Percentiles rank a stretch among this genome's conserved stretches.
phyloP scores from a whole-genome alignment of 1,140 invertebrate genomes.

The Orussus abietinus region DNA sequence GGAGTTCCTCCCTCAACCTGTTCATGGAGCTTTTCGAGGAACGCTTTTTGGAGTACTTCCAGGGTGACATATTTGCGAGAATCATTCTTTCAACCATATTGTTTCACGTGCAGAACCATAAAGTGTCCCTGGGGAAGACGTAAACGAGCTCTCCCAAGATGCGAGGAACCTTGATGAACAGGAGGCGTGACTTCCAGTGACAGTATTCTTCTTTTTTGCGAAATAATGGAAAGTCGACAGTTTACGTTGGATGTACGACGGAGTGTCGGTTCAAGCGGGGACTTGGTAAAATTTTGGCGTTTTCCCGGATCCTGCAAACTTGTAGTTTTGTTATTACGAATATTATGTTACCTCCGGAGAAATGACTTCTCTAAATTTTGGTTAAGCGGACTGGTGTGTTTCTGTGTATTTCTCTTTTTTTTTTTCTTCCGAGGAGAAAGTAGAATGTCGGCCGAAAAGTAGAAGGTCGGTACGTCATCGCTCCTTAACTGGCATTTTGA shows the following conservation, averaged over 20 bases:
- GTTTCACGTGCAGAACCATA: neutral
- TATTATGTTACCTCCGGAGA: too few species aligned
- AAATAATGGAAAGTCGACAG: neutral
- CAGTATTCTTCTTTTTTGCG: neutral
- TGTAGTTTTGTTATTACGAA: neutral
- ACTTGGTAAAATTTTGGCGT: too few species aligned
- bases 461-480: too few species aligned
- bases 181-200: too few species aligned
- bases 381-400: too few species aligned
- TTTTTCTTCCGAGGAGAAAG: too few species aligned
- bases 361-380: too few species aligned
- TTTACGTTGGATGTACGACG: neutral
- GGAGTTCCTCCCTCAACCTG: slow-evolving; percentile 25
- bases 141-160: neutral
- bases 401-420: too few species aligned
- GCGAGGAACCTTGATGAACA: too few species aligned
- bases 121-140: neutral
- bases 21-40: neutral
- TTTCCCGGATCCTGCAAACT: neutral
- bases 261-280: too few species aligned
- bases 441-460: too few species aligned
- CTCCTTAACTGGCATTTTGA: too few species aligned
- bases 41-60: neutral
- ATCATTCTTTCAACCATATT: neutral
- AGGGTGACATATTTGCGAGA: neutral